Evolutionary conservation across 2,797 vertebrate genomes (phyloP), one percentile per base, ranked within the genome.

Genomic region (Syndactyla subalaris): DNA sequence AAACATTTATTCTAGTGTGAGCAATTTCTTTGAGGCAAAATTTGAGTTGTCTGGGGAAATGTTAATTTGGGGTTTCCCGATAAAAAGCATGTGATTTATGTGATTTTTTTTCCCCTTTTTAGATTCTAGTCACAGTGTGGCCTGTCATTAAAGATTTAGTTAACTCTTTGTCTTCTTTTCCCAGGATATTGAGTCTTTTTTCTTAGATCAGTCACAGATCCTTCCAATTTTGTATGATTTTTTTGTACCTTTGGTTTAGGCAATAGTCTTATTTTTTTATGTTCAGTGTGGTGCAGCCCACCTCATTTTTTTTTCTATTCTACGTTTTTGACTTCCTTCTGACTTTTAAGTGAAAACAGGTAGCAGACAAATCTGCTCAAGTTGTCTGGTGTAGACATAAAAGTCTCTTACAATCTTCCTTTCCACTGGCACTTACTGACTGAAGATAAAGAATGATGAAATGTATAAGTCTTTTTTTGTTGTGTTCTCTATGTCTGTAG

Each of bases 11-110:
- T 89, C 39, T 66, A 34, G 48, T 91, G 61, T 45, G 32, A 79
- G 26, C 39, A 85, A 59, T 91, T 91, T 66, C 19, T 63, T 95
- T 91, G 63, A 63, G 70, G 54, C 68, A 95, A 92, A 88, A 85
- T 89, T 67, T 88, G 57, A 88, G n/a, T 51, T 83, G 65, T 63
- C 81, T 85, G 41, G 75, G 46, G 52, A 80, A 93, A 77, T 55
- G 61, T 57, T 87, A 93, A 85, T 88, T 93, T 89, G 67, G 13
- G 21, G 19, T 80, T 94, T 93, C 54, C 21, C 89, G 39, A 34
- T 46, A 74, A 61, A 85, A 76, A 22, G 16, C 52, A 34, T 52
- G 34, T 49, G 30, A 91, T 88, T 43, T 49, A 49, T 61, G 43
- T 29, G 30, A 0, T 39, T 79, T 87, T 82, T 82, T 46, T 26